Evolutionary conservation across 2,888 invertebrate species (phyloP), one percentile per base, ranked within the genome.

Genomic region (Lithophane leautieri): DNA sequence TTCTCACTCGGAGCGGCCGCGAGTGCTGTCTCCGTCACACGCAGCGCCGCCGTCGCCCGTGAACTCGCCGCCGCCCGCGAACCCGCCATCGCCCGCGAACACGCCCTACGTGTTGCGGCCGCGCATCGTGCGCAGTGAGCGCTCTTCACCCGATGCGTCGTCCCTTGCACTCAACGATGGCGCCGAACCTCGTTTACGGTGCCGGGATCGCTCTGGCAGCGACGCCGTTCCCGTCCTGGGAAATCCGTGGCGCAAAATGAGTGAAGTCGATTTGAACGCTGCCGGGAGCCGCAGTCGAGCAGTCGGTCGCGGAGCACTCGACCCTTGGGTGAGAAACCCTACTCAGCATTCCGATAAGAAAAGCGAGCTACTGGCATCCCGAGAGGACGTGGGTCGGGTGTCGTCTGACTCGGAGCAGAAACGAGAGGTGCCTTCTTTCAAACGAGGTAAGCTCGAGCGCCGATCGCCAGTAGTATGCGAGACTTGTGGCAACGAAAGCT

Each of bases 1-100:
- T 91, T 93, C 94, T 82, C 93, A 94, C 88, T 94, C 96, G 28
- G 95, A 95, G 90, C 92, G 96, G 68, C 94, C 95, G 87, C 93
- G 93, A 86, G 89, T 76, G 44, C 90, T 60, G 34, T 87, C 91
- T 62, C 91, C 91, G 71, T 86, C 90, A 68, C 91, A 84, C 84
- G 86, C 88, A 80, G 79, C 85, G 60, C 83, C 88, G 60, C 88
- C 66, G 89, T 84, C 89, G 72, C 83, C 79, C 71, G 19, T 44
- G 2, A 25, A 25, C 8, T 47, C 61, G 34, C 76, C 60, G 47
- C 47, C 73, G 42, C 71, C 61, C 73, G 78, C 68, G 44, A 52
- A 44, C 14, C 60, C 60, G 52, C 14, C 75, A n/a, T 75, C 76
- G 44, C 88, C 85, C 86, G 78, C 61, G 78, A 80, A 81, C 52